These are phyloP conservation scores for Parasteatoda tepidariorum DNA, from an alignment of 1,140 invertebrate genomes.

Conservation along the genomic window DNA sequence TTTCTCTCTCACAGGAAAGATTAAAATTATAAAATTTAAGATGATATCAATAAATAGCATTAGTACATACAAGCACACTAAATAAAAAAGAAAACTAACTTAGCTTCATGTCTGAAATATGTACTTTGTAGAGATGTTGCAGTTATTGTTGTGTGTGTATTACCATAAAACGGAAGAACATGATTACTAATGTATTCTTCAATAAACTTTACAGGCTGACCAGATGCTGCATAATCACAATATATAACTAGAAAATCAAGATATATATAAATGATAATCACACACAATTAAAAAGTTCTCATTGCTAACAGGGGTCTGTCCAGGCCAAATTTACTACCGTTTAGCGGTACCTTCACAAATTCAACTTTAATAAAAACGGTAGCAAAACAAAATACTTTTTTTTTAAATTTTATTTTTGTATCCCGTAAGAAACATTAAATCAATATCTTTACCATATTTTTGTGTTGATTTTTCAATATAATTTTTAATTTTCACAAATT, in stretches of 20 bases:
- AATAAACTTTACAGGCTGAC: conserved; percentile 84
- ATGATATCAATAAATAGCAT: too few species aligned
- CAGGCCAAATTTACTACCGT: too few species aligned
- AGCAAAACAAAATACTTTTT: background rate
- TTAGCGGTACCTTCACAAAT: too few species aligned
- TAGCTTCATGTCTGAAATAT: conserved; percentile 80
- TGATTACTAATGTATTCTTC: conserved; percentile 87
- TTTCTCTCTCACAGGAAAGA: too few species aligned
- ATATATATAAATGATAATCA: conserved; percentile 36
- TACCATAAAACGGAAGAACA: conserved; percentile 87
- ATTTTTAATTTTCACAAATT: too few species aligned
- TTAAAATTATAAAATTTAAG: too few species aligned
- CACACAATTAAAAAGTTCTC: too few species aligned
- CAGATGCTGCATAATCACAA: conserved; percentile 86
- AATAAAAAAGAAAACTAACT: conserved; percentile 62
- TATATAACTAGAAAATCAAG: conserved; percentile 79
- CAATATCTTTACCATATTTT: too few species aligned
- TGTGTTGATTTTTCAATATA: too few species aligned
- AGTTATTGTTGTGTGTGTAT: conserved; percentile 85
- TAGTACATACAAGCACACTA: too few species aligned
- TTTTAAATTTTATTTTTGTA: background rate
- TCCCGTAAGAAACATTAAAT: too few species aligned
- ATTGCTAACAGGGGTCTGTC: too few species aligned
- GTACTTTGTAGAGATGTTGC: conserved; percentile 89
- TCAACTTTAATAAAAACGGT: background rate